Base-by-base conservation (phyloP, 2,888 invertebrate species). In the Smittia aterrima region DNA sequence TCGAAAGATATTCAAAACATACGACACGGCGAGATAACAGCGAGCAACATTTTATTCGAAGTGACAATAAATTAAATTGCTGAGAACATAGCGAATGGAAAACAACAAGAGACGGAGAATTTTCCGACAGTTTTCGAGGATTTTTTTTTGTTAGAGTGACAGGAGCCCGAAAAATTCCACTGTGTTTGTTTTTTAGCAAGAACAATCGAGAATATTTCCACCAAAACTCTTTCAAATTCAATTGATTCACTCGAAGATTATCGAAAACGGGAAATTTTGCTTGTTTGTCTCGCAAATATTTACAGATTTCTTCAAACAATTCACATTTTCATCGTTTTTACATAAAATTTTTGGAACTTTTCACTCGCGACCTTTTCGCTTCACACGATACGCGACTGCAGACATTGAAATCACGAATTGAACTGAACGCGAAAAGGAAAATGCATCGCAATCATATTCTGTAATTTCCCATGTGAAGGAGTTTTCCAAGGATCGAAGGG, bases 61-160 rank as follows among this genome's bases (percentile, higher is more conserved):
- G 62, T 72, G 72, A 72, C 58, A 72, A 72, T 62, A 72, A 72
- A 62, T 72, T 62, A 72, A 72, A 72, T 72, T 72, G 58, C 62
- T 40, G 38, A 38, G 53, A 72, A 68, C 66, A 66, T n/a, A n/a
- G n/a, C n/a, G n/a, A n/a, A n/a, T n/a, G 22, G 16, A 13, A 58
- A 25, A 64, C n/a, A 27, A 64, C n/a, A 58, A 58, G 2, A 22
- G 20, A 4, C 22, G 58, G 20, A 58, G 7, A 24, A n/a, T 27
- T 64, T 25, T 64, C 27, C 24, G n/a, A 1, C 18, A 18, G 20
- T 58, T 58, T 20, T 22, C 18, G 16, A 22, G 1, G 4, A 18
- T 58, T 7, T 18, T 4, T 22, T 58, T 58, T 16, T 47, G 47
- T 47, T 13, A n/a, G n/a, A n/a, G n/a, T n/a, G 16, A 11, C 11